Percentiles rank a stretch among this genome's conserved stretches.
phyloP scores from a whole-genome alignment of 2,113 vertebrate genomes.

The Balaeniceps rex region DNA sequence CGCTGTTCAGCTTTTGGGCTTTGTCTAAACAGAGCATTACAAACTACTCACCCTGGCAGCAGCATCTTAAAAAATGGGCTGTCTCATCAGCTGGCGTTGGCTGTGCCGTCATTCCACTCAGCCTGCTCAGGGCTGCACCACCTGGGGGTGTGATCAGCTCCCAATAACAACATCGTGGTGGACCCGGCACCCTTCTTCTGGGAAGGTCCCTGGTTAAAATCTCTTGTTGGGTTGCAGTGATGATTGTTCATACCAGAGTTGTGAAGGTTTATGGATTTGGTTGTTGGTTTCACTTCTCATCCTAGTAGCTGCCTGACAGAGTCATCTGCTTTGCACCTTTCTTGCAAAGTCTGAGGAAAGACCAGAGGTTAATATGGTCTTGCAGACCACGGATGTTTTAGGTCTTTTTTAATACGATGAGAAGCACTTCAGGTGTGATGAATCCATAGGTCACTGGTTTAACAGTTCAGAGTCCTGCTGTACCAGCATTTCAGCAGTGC shows the following conservation, averaged over 20 bases:
- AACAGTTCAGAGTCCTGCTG: background rate
- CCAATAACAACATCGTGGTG: rapidly evolving
- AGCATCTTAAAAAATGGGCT: background rate
- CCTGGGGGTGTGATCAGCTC: background rate
- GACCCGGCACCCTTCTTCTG: background rate
- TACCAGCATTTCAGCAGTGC: background rate
- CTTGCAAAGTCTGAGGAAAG: background rate
- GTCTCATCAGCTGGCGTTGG: background rate
- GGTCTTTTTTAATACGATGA: background rate
- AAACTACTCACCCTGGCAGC: background rate
- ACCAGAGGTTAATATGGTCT: background rate
- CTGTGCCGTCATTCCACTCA: background rate
- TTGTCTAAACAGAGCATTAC: background rate
- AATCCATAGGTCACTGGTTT: background rate
- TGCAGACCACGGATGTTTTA: background rate
- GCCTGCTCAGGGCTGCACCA: background rate
- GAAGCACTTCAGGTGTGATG: background rate
- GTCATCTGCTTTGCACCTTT: background rate
- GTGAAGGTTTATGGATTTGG: background rate
- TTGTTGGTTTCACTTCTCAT: background rate
- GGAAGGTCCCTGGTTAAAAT: background rate
- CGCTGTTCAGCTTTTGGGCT: background rate
- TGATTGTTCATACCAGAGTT: background rate
- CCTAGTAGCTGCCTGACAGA: background rate
- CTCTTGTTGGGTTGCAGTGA: background rate